A percentile compares a stretch with the other conserved stretches of the same genome.
phyloP scores from a whole-genome alignment of 1,140 invertebrate species.

The Tetragonula clypearis region DNA sequence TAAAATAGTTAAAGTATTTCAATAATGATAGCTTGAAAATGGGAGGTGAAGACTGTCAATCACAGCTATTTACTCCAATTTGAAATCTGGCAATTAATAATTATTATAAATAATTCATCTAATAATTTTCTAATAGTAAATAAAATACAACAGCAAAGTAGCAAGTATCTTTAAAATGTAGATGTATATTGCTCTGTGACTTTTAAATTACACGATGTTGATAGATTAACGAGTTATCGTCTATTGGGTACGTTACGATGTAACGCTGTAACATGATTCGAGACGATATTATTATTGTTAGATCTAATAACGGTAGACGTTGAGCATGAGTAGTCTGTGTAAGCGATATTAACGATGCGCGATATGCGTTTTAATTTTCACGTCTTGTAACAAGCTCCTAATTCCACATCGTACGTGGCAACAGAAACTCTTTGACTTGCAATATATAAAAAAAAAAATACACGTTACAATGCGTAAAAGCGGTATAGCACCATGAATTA shows the following conservation, averaged over 20 bases:
- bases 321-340: background rate
- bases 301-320: constrained; percentile 11
- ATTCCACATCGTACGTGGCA: constrained; percentile 19
- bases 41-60: too few relatives aligned
- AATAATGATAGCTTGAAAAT: too few relatives aligned
- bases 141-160: too few relatives aligned
- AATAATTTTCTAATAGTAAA: too few relatives aligned
- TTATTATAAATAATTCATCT: too few relatives aligned
- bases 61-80: too few relatives aligned
- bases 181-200: too few relatives aligned
- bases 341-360: constrained; percentile 19
- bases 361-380: background rate
- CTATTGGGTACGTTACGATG: background rate
- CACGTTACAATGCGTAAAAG: background rate
- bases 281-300: background rate
- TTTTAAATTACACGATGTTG: too few relatives aligned
- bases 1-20: too few relatives aligned
- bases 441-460: background rate
- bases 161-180: too few relatives aligned
- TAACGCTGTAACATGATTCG: background rate
- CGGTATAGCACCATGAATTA: constrained; percentile 4
- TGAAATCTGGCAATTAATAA: too few relatives aligned
- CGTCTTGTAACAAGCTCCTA: background rate
- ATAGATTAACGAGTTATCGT: constrained; percentile 14
- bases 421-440: constrained; percentile 17